Conservation (phyloP, 2,797 vertebrate species). For the Sebastes melanostomus region DNA sequence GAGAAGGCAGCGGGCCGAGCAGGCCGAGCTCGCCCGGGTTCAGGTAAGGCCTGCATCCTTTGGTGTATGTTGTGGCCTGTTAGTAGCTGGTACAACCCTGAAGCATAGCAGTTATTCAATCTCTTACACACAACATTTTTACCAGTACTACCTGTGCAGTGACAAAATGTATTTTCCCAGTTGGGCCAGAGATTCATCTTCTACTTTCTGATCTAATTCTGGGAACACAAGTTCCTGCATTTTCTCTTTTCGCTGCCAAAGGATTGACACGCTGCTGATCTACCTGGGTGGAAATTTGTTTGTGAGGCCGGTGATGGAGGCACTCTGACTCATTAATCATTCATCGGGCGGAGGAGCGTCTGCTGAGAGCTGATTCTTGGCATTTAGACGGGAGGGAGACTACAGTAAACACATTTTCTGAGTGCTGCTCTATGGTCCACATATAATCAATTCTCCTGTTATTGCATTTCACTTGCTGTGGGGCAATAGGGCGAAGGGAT, state of each 20-base stretch:
- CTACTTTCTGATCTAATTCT: neutral
- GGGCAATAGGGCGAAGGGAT: constrained; percentile 66
- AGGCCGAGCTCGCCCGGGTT: neutral
- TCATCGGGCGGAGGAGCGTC: constrained; percentile 56
- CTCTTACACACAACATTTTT: neutral
- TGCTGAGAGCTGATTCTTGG: constrained; percentile 64
- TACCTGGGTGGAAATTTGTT: constrained; percentile 53
- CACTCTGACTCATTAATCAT: constrained; percentile 72
- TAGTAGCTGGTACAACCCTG: neutral
- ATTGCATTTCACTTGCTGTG: constrained; percentile 73
- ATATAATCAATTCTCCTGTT: constrained; percentile 78
- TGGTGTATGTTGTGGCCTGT: neutral
- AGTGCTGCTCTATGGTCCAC: constrained; percentile 68
- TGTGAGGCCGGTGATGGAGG: constrained; percentile 50
- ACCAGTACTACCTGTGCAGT: neutral
- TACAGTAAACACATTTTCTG: constrained; percentile 77
- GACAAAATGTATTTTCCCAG: neutral
- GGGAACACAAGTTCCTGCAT: neutral
- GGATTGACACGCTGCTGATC: constrained; percentile 26
- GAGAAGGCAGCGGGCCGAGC: neutral
- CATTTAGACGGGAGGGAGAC: constrained; percentile 68
- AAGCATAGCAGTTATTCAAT: neutral
- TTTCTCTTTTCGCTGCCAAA: neutral
- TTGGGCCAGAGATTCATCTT: neutral
- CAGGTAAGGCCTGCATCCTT: neutral